Evolutionary conservation across 2,888 invertebrate species (phyloP).

Genomic region (Corythucha ciliata): DNA sequence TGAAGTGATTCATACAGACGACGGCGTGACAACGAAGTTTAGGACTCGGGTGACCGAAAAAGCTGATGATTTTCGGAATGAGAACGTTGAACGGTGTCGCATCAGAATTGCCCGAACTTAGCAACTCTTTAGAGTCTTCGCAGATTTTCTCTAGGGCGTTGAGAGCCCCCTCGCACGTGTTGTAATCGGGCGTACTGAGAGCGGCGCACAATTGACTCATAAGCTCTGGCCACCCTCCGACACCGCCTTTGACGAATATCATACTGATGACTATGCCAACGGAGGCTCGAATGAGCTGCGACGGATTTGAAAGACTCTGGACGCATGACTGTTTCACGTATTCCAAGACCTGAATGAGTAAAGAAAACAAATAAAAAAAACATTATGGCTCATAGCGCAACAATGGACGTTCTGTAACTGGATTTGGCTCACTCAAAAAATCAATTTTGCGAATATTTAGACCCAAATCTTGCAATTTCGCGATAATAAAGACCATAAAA

Average conservation of each 20-base stretch:
- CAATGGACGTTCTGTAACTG: too few relatives aligned
- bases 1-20: constrained; percentile 97
- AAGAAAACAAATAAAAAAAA: too few relatives aligned
- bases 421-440: too few relatives aligned
- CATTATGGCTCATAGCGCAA: too few relatives aligned
- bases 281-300: constrained; percentile 90
- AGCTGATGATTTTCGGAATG: constrained; percentile 94
- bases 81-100: constrained; percentile 86
- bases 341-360: too few relatives aligned
- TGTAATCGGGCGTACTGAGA: constrained; percentile 91
- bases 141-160: constrained; percentile 98
- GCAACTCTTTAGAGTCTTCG: constrained; percentile 90
- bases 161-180: constrained; percentile 95
- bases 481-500: too few relatives aligned
- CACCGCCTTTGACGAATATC: constrained; percentile 90
- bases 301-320: constrained; percentile 88
- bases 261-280: constrained; percentile 97
- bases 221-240: constrained; percentile 87
- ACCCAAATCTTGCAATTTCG: too few relatives aligned
- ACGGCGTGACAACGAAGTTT: constrained; percentile 91
- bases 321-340: constrained; percentile 96
- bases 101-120: constrained; percentile 80
- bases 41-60: constrained; percentile 86
- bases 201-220: constrained; percentile 85
- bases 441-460: too few relatives aligned